Conservation (phyloP, 2,888 invertebrate species). For the Caenorhabditis wallacei region DNA sequence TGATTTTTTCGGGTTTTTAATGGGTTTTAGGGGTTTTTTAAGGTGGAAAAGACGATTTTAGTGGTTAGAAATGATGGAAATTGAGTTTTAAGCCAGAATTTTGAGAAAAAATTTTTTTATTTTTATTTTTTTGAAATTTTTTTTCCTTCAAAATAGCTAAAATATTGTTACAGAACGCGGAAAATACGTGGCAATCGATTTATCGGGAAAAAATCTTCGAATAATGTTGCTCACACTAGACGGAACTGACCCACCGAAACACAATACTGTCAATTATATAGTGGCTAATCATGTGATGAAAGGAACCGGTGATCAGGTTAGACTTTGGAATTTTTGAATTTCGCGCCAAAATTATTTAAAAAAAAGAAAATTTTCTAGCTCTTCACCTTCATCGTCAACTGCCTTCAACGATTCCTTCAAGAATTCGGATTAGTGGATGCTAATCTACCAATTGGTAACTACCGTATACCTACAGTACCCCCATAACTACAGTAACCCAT, state of each 20-base stretch:
- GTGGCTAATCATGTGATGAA: constrained; percentile 82
- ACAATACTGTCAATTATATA: constrained; percentile 81
- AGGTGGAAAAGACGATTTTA: background rate
- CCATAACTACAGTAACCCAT: background rate
- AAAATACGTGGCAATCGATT: constrained; percentile 83
- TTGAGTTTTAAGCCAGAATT: background rate
- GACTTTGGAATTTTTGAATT: background rate
- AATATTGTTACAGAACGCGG: constrained; percentile 80
- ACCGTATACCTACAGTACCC: background rate
- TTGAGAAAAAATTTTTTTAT: background rate
- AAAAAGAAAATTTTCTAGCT: constrained; percentile 73
- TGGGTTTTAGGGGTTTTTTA: too few relatives aligned
- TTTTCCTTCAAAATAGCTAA: too few relatives aligned
- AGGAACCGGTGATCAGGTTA: constrained; percentile 83
- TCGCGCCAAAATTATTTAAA: background rate
- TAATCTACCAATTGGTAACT: constrained; percentile 81
- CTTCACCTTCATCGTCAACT: constrained; percentile 83
- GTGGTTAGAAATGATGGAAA: background rate
- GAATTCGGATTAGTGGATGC: constrained; percentile 82
- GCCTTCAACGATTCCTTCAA: constrained; percentile 81
- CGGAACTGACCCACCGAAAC: constrained; percentile 74
- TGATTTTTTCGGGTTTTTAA: too few relatives aligned
- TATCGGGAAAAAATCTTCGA: constrained; percentile 83
- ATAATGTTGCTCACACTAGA: constrained; percentile 81
- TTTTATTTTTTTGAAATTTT: constrained; percentile 1